phyloP scores from a whole-genome alignment of 2,797 vertebrate species.

The Phrynocephalus vlangalii region DNA sequence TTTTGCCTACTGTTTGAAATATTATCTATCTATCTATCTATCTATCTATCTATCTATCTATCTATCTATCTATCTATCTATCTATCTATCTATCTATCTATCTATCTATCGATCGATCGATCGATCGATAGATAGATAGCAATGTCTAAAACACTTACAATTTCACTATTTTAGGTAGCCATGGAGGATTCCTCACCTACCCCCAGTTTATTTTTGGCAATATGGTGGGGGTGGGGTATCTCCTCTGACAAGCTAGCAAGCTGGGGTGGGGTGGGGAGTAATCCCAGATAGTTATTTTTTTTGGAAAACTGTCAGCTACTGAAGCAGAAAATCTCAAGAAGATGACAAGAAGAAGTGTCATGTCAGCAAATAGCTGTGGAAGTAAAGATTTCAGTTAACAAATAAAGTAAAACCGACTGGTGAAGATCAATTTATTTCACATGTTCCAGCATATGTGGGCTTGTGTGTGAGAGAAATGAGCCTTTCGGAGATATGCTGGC shows the following conservation, averaged over 20 bases:
- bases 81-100: no score
- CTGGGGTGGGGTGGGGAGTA: slow-evolving; percentile 29
- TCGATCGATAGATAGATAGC: no score
- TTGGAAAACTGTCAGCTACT: slow-evolving; percentile 64
- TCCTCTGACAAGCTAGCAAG: slow-evolving; percentile 16
- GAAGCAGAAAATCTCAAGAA: slow-evolving; percentile 58
- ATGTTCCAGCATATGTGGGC: not conserved
- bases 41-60: no score
- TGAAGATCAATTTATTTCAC: not conserved
- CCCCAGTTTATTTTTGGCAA: slow-evolving; percentile 27
- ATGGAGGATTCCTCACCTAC: not conserved
- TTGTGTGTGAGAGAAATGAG: slow-evolving; percentile 12
- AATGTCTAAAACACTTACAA: not conserved
- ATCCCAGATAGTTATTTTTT: slow-evolving; percentile 42
- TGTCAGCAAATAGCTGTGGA: slow-evolving; percentile 61
- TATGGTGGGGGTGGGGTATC: not conserved
- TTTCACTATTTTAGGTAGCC: not conserved
- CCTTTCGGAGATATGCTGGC: slow-evolving; percentile 47
- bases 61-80: no score
- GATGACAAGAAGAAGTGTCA: slow-evolving; percentile 35
- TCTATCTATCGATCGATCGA: no score
- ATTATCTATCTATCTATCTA: not conserved
- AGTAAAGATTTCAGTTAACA: slow-evolving; percentile 35
- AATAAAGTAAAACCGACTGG: not conserved
- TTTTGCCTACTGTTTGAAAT: not conserved